Conservation (phyloP, 2,797 vertebrate genomes). For the Percopsis omiscomaycus region DNA sequence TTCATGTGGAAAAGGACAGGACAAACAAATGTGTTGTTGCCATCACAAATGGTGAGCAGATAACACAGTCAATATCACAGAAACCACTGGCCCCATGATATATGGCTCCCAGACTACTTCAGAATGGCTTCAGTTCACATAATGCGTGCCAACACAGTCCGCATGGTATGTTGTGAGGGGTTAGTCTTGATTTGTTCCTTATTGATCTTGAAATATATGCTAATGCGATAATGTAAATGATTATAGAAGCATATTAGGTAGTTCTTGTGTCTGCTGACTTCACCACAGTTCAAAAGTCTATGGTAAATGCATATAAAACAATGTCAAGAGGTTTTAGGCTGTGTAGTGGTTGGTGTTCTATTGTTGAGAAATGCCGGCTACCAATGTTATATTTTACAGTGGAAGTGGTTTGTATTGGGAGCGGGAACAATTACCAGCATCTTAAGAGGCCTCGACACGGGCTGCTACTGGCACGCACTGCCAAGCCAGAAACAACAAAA, state of each 20-base stretch:
- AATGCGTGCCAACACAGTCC: too few species aligned
- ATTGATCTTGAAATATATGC: too few species aligned
- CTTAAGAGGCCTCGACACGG: constrained; percentile 5
- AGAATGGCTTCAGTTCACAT: too few species aligned
- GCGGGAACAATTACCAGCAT: not conserved
- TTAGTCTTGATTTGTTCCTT: too few species aligned
- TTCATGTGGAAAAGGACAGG: too few species aligned
- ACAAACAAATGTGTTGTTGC: too few species aligned
- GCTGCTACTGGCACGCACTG: constrained; percentile 6
- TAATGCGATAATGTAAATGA: too few species aligned
- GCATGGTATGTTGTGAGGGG: too few species aligned
- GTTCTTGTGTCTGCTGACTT: not conserved
- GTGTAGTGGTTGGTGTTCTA: not conserved
- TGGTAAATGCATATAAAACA: constrained; percentile 8
- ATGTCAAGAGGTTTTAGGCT: not conserved
- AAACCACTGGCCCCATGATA: too few species aligned
- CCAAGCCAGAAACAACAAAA: constrained; percentile 7
- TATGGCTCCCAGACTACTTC: too few species aligned
- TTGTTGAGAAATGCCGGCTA: not conserved
- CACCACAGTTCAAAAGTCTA: not conserved
- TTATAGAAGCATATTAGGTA: not conserved
- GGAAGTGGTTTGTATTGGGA: not conserved
- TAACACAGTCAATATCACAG: too few species aligned
- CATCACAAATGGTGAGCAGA: too few species aligned
- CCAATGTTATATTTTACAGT: not conserved